Conservation (phyloP, 2,888 invertebrate genomes). For the Rambutsinella grinnellia region DNA sequence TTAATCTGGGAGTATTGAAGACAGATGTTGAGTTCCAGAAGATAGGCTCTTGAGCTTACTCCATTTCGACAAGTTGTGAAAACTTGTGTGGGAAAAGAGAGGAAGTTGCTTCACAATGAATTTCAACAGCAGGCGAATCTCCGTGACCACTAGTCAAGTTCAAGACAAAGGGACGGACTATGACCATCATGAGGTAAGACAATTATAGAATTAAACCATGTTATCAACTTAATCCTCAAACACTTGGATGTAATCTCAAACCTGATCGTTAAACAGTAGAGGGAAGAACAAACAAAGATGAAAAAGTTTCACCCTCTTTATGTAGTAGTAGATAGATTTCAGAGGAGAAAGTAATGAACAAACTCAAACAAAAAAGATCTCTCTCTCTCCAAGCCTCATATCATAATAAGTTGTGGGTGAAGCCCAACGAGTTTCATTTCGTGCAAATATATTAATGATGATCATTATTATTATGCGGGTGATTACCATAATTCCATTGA, state of each 20-base stretch:
- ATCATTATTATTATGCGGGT: neutral
- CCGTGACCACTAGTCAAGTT: conserved; percentile 35
- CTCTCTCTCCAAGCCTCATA: neutral
- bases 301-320: too few relatives aligned
- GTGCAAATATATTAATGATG: neutral
- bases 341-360: too few relatives aligned
- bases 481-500: neutral
- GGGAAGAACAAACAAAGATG: neutral
- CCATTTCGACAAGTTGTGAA: too few relatives aligned
- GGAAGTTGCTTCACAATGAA: conserved; percentile 55
- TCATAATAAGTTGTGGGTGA: neutral
- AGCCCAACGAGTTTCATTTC: neutral
- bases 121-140: conserved; percentile 57
- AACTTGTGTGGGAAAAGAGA: too few relatives aligned
- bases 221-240: too few relatives aligned
- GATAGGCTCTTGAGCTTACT: too few relatives aligned
- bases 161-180: conserved; percentile 63
- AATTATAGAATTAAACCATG: neutral
- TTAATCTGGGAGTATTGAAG: too few relatives aligned
- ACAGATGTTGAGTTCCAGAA: too few relatives aligned
- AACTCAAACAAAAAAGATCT: too few relatives aligned
- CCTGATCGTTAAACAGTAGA: neutral
- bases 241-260: neutral
- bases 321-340: too few relatives aligned
- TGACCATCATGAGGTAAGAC: conserved; percentile 60